These are phyloP conservation scores for Siniperca undulata DNA, from an alignment of 2,797 vertebrate genomes.

Conservation along the genomic window DNA sequence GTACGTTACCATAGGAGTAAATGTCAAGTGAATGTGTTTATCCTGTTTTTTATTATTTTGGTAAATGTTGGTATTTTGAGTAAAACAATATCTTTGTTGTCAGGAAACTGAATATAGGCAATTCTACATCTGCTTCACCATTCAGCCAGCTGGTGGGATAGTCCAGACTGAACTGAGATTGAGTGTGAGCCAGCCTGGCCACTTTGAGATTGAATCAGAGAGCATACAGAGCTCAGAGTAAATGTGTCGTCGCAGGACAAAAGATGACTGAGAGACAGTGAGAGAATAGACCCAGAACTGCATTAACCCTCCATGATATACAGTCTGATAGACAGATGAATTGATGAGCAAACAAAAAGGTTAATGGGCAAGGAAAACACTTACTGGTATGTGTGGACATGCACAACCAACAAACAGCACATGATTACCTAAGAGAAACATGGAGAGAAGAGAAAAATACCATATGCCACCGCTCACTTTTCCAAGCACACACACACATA, in stretches of 20 bases:
- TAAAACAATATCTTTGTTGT: too few species aligned
- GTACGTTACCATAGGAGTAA: too few species aligned
- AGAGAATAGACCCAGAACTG: background rate
- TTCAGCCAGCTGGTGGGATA: background rate
- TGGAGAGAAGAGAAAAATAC: background rate
- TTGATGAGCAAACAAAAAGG: background rate
- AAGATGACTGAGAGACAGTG: background rate
- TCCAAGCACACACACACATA: slow-evolving; percentile 7
- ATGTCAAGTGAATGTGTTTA: too few species aligned
- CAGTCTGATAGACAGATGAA: background rate
- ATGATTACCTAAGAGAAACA: background rate
- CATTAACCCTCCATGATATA: background rate
- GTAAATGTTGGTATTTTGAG: too few species aligned
- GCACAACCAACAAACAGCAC: background rate
- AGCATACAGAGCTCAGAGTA: background rate
- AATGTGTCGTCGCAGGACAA: background rate
- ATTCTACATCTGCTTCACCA: background rate
- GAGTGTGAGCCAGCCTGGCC: background rate
- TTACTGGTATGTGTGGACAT: background rate
- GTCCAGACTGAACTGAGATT: background rate
- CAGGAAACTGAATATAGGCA: too few species aligned
- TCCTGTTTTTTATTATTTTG: too few species aligned
- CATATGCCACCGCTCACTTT: background rate
- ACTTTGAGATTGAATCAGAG: background rate
- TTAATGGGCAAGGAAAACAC: background rate